Percentiles rank a stretch among this genome's conserved stretches.
phyloP scores from a whole-genome alignment of 2,888 invertebrate genomes.

The Phortica magna region DNA sequence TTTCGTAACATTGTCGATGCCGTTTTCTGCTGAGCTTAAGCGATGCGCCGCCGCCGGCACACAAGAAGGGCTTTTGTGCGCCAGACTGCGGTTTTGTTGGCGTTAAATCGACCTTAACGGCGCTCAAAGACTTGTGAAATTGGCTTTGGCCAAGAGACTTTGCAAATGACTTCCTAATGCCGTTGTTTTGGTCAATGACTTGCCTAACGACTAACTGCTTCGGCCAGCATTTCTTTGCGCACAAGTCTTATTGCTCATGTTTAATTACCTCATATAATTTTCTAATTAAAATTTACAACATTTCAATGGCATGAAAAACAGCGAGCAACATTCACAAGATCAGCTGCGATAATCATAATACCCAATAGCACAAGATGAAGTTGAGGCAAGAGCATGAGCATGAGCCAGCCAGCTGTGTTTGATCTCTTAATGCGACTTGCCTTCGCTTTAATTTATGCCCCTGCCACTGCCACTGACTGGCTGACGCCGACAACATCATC shows the following conservation, averaged over 20 bases:
- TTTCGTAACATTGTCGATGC: neutral
- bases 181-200: neutral
- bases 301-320: slow-evolving; percentile 20
- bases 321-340: neutral
- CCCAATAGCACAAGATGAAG: neutral
- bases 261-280: neutral
- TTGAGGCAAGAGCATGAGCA: neutral
- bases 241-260: neutral
- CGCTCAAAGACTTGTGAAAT: neutral
- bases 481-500: neutral
- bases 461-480: neutral
- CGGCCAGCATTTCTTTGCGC: too few relatives aligned
- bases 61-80: neutral
- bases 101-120: slow-evolving; percentile 11
- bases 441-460: neutral
- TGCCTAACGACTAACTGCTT: neutral
- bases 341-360: neutral
- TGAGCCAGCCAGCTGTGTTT: slow-evolving; percentile 23
- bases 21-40: neutral
- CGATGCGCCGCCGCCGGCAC: neutral
- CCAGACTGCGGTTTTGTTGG: neutral
- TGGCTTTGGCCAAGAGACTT: neutral
- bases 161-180: neutral
- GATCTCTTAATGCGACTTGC: slow-evolving; percentile 24
- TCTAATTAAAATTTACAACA: slow-evolving; percentile 28